Base-by-base conservation (phyloP, 2,113 vertebrate species). In the Ptilonorhynchus violaceus region DNA sequence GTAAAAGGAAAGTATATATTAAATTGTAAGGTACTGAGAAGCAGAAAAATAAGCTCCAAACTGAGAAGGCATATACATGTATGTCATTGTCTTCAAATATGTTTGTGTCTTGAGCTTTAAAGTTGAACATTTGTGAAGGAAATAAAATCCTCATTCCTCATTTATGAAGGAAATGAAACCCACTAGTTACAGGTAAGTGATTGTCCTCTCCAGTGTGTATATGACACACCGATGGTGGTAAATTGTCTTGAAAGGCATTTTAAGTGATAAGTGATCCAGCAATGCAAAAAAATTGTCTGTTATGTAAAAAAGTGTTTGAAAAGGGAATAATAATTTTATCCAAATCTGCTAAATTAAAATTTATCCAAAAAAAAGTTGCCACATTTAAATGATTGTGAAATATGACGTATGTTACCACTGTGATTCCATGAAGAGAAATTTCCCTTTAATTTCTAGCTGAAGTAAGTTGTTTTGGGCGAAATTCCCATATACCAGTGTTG, bases 391-490 rank as follows among this genome's bases (percentile, higher is more conserved):
- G 47, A 28, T 10, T 47, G 37, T 46, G 27, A 49, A 66, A 15
- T 25, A 28, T 0, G 0, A 15, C 18, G 11, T 59, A 5, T 42
- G 12, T 53, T n/a, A 47, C 13, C 25, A 13, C 10, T 62, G 6
- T 76, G 23, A 47, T 68, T 83, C 30, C 17, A 16, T 53, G 28
- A 77, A 73, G 28, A 64, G 22, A 4, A 72, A 52, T 68, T 80
- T 74, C 9, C 21, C 8, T 76, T 47, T 44, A 24, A 9, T 42
- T 91, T 62, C 55, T 58, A 42, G 15, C 18, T 63, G 50, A 77
- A 56, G 3, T 28, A 46, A 35, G 21, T 33, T 58, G 10, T 16
- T 91, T 49, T 73, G 27, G 25, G n/a, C 24, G 3, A 11, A 46
- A 2, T 70, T 84, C 16, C 37, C 6, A 7, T 58, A 18, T 2